Evolutionary conservation across 2,888 invertebrate species (phyloP).

Genomic region (Dynastes maya): DNA sequence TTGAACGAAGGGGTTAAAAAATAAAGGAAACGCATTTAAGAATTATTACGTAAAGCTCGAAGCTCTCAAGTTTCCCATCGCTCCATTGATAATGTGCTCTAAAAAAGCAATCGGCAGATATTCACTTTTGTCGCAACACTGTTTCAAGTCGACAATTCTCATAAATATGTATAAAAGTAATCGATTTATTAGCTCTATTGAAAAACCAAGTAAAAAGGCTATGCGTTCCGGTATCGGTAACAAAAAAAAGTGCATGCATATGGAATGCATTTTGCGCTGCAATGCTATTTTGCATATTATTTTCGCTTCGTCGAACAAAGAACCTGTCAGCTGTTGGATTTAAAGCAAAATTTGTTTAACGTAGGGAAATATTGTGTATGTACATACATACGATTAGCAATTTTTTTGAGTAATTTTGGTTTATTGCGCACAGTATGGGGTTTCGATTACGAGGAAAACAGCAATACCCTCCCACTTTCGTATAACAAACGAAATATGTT

Average conservation of each 20-base stretch:
- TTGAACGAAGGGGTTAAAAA: too few relatives aligned
- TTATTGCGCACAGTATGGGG: too few relatives aligned
- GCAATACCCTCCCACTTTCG: too few relatives aligned
- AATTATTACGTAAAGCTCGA: background rate
- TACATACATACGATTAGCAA: background rate
- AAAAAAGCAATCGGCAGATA: background rate
- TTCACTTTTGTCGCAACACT: background rate
- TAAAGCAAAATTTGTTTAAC: background rate
- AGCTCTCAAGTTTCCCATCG: background rate
- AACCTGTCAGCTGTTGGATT: background rate
- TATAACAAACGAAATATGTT: too few relatives aligned
- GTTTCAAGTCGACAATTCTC: background rate
- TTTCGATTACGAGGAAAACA: too few relatives aligned
- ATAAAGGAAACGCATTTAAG: too few relatives aligned
- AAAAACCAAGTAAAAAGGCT: background rate
- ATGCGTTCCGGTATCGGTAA: background rate
- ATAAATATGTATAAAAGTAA: constrained; percentile 20
- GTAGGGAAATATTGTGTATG: background rate
- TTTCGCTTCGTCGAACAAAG: background rate
- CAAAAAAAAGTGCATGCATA: background rate
- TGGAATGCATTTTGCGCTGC: background rate
- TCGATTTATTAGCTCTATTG: constrained; percentile 5
- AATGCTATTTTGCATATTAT: background rate
- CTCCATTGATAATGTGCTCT: background rate
- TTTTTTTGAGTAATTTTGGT: too few relatives aligned